Base-by-base conservation (phyloP, 2,888 invertebrate genomes). In the Hyposoter dolosus region DNA sequence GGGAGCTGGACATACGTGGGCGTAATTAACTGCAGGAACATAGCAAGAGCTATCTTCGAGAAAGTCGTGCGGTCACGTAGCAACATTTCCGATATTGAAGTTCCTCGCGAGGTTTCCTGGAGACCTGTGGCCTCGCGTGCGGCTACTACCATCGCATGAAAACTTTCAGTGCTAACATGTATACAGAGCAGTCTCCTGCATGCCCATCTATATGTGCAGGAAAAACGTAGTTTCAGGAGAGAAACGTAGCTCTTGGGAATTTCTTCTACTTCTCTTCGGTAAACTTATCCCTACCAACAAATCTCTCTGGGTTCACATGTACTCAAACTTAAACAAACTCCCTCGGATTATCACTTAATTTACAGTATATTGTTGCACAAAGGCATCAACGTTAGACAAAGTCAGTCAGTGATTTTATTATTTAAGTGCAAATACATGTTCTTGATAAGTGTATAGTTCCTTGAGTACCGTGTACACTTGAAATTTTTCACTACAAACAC, bases 61-160 rank as follows among this genome's bases (percentile, higher is more conserved):
- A 65, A 40, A 50, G 77, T 60, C 66, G 66, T 77, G 82, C 45
- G 69, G 82, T 85, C 82, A 79, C 75, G 78, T 85, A 75, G 69
- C 63, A 79, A 82, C 82, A 75, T 85, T 85, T 82, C 78, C 75
- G 78, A 79, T 82, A 65, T 68, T 35, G 63, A 78, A 82, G 74
- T 75, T 85, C 15, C 69, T 69, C 69, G 75, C 69, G 75, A 66
- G 82, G 63, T 65, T 69, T 60, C 53, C 40, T 32, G n/a, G 56
- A 65, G 65, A 79, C 76, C 74, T 81, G 66, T 74, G 66, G 69
- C 74, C 68, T 82, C 69, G 85, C 79, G 82, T 85, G 85, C 76
- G 77, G 50, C 75, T 71, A 23, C 45, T 28, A 71, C 75, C 28
- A 83, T 85, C 75, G 65, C 85, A 79, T 80, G 82, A 82, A 79